Percentiles rank a stretch among this genome's conserved stretches.
Conservation (phyloP, 2,888 invertebrate genomes). For the Drosophila stalkeri region DNA sequence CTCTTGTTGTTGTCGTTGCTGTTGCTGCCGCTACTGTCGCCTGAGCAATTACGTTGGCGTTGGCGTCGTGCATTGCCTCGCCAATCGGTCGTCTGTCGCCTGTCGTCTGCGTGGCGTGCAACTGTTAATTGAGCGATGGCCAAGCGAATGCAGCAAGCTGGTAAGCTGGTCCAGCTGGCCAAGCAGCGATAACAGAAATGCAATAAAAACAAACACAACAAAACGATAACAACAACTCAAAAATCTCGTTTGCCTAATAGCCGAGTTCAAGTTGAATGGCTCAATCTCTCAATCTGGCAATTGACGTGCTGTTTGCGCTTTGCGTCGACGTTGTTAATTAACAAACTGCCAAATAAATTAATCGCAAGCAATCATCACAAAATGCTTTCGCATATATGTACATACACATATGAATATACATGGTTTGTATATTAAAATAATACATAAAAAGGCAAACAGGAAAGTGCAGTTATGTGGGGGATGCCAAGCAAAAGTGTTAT, state of each 20-base stretch:
- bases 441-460: background rate
- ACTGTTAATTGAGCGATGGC: constrained; percentile 72
- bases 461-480: background rate
- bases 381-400: constrained; percentile 29
- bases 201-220: background rate
- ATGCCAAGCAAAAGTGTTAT: background rate
- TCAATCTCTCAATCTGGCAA: constrained; percentile 76
- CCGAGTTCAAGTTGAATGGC: constrained; percentile 83
- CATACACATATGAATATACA: constrained; percentile 2
- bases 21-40: constrained; percentile 26
- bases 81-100: constrained; percentile 22
- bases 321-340: constrained; percentile 67
- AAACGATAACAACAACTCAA: constrained; percentile 20
- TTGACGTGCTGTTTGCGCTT: constrained; percentile 58
- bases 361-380: constrained; percentile 44
- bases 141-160: constrained; percentile 37
- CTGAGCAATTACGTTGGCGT: constrained; percentile 57
- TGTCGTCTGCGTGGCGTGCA: constrained; percentile 48
- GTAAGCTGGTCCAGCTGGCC: constrained; percentile 29
- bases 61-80: constrained; percentile 72
- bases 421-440: background rate
- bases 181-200: constrained; percentile 7
- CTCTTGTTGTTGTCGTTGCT: constrained; percentile 24
- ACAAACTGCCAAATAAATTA: constrained; percentile 67
- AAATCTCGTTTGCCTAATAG: constrained; percentile 83